Evolutionary conservation across 1,140 invertebrate genomes (phyloP).

Genomic region (Apis laboriosa): DNA sequence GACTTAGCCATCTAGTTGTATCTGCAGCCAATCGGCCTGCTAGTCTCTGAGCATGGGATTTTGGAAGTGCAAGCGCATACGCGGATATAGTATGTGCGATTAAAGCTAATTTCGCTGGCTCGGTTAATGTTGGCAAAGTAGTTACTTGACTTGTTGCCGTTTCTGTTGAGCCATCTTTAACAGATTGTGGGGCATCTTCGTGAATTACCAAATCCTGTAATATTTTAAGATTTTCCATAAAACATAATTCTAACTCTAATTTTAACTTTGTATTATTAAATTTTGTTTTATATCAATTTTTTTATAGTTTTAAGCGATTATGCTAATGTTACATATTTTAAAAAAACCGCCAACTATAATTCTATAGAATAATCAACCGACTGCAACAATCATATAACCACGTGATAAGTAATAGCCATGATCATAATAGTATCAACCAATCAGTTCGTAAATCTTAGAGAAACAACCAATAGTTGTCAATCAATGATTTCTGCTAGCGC

Average conservation of each 20-base stretch:
- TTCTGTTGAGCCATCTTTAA: conserved; percentile 72
- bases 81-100: conserved; percentile 89
- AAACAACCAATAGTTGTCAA: conserved; percentile 37
- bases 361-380: not conserved
- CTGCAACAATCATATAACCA: conserved; percentile 21
- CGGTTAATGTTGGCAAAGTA: conserved; percentile 81
- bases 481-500: conserved; percentile 50
- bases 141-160: conserved; percentile 70
- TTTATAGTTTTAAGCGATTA: not conserved
- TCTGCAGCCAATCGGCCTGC: conserved; percentile 88
- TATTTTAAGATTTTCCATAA: not conserved
- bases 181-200: conserved; percentile 76
- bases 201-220: conserved; percentile 80
- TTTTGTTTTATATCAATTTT: not conserved
- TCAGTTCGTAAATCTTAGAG: not conserved
- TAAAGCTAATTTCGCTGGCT: conserved; percentile 85
- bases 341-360: not conserved
- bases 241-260: not conserved
- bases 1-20: conserved; percentile 88
- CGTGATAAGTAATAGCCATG: conserved; percentile 37
- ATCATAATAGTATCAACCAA: not conserved
- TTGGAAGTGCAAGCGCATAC: conserved; percentile 87
- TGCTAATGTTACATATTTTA: not conserved
- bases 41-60: conserved; percentile 86
- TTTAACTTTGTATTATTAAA: not conserved